Evolutionary conservation across 2,113 vertebrate genomes (phyloP), one percentile per base, ranked within the genome.

Genomic region (Cebus imitator): DNA sequence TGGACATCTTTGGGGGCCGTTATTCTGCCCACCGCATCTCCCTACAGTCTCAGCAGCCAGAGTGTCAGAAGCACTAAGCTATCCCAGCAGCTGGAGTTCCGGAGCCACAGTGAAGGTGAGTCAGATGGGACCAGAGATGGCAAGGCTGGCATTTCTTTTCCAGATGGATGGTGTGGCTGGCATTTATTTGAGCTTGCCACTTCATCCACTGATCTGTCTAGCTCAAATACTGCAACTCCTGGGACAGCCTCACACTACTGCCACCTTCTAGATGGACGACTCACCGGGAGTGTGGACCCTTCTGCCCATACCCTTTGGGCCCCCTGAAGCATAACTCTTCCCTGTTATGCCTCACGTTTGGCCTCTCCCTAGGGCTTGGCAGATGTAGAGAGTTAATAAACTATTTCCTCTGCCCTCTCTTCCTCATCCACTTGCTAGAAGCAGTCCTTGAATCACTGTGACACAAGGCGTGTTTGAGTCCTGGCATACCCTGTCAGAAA

Each of bases 41-140:
- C 13, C 45, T 37, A 8, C 27, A 16, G 48, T 81, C 14, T 58
- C 48, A 43, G 58, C 37, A n/a, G 30, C 58, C 16, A 27, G 35
- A 9, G 6, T 6, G 10, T 80, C 43, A 0, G 35, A 70, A 40
- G 25, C 5, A 13, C 16, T 32, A 2, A 16, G 18, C 27, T 27
- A 32, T 27, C 64, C 50, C 40, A 8, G 72, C n/a, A 43, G 1
- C 25, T 4, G 2, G 40, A 2, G 6, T 7, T 90, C 75, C 20
- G 76, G 5, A 80, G 8, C 45, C 37, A 61, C 50, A 23, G 45
- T 27, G 4, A 79, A 6, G 55, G 55, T 35, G 82, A 80, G 37
- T 11, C 37, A 3, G 35, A 13, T 6, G 35, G 37, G 32, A 25
- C 16, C 0, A 0, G 45, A 35, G 30, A 27, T 0, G 58, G 11